phyloP scores from a whole-genome alignment of 2,113 vertebrate species.

The Marcusenius ussheri region DNA sequence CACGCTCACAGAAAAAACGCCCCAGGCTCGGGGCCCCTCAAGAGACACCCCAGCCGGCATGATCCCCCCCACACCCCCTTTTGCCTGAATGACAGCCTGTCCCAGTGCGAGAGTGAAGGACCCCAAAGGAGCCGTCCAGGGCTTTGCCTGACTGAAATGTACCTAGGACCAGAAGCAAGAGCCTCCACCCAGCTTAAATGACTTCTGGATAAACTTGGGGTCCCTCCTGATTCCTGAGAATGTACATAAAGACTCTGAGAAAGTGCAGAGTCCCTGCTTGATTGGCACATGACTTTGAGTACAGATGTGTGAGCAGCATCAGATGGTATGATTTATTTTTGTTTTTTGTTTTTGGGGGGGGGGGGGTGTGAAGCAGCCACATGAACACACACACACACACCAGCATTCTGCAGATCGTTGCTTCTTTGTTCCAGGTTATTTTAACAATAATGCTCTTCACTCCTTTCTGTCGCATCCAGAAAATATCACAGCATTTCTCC shows the following conservation, averaged over 20 bases:
- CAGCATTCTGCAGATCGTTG: not conserved
- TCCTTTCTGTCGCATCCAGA: not conserved
- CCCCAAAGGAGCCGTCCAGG: conserved; percentile 1
- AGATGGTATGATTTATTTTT: not conserved
- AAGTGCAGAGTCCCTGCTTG: not conserved
- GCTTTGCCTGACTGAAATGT: not conserved
- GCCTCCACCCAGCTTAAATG: not conserved
- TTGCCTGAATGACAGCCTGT: conserved; percentile 8
- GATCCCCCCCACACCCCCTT: not conserved
- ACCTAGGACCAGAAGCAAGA: not conserved
- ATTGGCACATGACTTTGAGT: not conserved
- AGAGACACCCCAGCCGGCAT: conserved; percentile 1
- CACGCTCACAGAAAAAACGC: not conserved
- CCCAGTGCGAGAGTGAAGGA: not conserved
- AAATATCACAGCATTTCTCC: not conserved
- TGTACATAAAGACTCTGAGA: not conserved
- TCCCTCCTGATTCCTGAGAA: not conserved
- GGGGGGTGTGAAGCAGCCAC: not conserved
- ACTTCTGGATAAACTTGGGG: not conserved
- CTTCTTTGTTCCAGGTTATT: not conserved
- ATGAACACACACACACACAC: not conserved
- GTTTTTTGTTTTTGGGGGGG: not conserved
- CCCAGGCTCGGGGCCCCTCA: not conserved
- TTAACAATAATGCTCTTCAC: not conserved
- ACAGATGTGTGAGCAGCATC: conserved; percentile 11